Conservation (phyloP, 2,113 vertebrate species). For the Perca fluviatilis region DNA sequence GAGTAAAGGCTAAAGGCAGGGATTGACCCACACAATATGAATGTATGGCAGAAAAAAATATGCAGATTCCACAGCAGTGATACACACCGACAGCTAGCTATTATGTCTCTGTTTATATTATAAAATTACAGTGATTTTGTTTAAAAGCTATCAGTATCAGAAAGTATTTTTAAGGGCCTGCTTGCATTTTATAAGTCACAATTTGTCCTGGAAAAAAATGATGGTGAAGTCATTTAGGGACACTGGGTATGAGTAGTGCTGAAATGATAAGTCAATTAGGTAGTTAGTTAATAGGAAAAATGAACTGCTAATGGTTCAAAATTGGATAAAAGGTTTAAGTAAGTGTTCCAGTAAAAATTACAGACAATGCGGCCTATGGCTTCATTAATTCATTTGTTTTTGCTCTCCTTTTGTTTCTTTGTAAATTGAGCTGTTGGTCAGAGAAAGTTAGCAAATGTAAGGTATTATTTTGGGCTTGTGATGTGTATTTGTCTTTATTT, state of each 20-base stretch:
- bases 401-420: neutral
- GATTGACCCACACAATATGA: neutral
- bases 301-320: neutral
- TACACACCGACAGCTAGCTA: neutral
- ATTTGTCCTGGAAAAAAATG: neutral
- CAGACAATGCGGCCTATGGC: neutral
- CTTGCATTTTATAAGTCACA: neutral
- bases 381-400: neutral
- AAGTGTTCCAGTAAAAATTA: neutral
- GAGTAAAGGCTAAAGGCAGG: neutral
- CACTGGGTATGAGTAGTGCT: constrained; percentile 4
- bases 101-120: neutral
- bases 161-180: neutral
- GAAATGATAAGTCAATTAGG: neutral
- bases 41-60: constrained; percentile 2
- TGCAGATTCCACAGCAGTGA: neutral
- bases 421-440: neutral
- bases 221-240: neutral
- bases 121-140: neutral
- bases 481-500: neutral
- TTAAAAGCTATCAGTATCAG: neutral
- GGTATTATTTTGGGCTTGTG: neutral
- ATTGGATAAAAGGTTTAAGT: neutral
- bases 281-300: neutral
- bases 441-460: neutral